Evolutionary conservation across 2,113 vertebrate genomes (phyloP), one percentile per base, ranked within the genome.

Genomic region (Ramphastos sulfuratus): DNA sequence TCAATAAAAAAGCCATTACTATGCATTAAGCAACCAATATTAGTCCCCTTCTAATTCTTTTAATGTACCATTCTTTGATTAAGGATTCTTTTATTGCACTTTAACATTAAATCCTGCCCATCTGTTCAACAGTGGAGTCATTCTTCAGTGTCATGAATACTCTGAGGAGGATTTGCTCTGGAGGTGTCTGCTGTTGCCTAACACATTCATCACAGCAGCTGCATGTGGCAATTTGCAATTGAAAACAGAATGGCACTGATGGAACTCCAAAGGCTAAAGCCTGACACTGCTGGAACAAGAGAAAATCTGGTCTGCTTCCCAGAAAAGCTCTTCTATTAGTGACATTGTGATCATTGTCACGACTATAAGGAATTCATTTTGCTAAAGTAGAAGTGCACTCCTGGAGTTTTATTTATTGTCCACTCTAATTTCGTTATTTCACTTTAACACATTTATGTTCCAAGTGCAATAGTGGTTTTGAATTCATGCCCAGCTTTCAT

Each of bases 371-470:
- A 92, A 54, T 67, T 91, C 7, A 67, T 82, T 79, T 73, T 64
- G 31, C 56, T 71, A 60, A 74, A 33, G 35, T 91, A 93, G 80
- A 92, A 93, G 28, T 30, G 48, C 18, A 66, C 54, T 72, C 78
- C 48, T 2, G 0, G 12, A 77, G 72, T 67, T 93, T 83, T 92
- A 96, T 92, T 95, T 91, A 95, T 90, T 85, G 82, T 85, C 87
- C 33, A 52, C 33, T 82, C n/a, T 77, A 85, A 89, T 96, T 93
- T 67, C 83, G 72, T 93, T 95, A 92, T 96, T 96, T 80, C 82
- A 85, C 59, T 52, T 76, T 91, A 91, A 85, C 81, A 82, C 37
- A 48, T 91, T 91, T 83, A 82, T 71, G 56, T 60, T 92, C 71
- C 15, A 73, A 92, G 67, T 56, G 23, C 82, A 94, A 95, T 67